Evolutionary conservation across 92 coral and sea anemone genomes (phyloP), one percentile per base, ranked within the genome.

Genomic region (Epizoanthus stellaris): DNA sequence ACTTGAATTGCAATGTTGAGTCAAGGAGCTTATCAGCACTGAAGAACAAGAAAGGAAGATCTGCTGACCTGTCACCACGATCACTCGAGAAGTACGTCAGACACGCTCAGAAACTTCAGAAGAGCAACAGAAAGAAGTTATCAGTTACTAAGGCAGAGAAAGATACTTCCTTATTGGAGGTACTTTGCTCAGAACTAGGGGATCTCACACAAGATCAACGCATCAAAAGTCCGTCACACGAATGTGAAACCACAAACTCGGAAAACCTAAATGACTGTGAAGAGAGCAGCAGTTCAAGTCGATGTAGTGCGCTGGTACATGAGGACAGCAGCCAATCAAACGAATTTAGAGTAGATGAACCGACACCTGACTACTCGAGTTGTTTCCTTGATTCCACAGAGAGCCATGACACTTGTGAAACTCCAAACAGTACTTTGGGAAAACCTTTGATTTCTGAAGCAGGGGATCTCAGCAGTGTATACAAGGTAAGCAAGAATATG

Each of bases 1-100:
- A 38, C 8, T 68, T 68, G 20, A 38, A 38, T 68, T 68, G 20
- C 49, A 36, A 1, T 34, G 8, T 3, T 38, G 52, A 47, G 5
- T 13, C 52, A 6, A 72, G 42, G 39, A 19, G 34, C 13, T 34
- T 49, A 47, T 2, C 77, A 72, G 58, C 19, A 43, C 6, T 38
- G 42, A 72, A 49, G 11, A 43, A 72, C 58, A 72, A 72, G n/a
- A 72, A 43, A 72, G 13, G 77, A 72, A 72, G 77, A 5, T 72
- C 77, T 43, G 15, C 34, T 16, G 77, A 72, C 7, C 60, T 72
- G 9, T 72, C 56, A 6, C 77, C 77, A 0, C 77, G 3, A 9
- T 72, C 34, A 49, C 58, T 47, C n/a, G 52, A 72, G 34, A 47
- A 45, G 17, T 47, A 49, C 14, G 52, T 9, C 36, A 72, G 77